Percentiles rank a stretch among this genome's conserved stretches.
phyloP scores from a whole-genome alignment of 2,888 invertebrate species.

The Volucella inanis region DNA sequence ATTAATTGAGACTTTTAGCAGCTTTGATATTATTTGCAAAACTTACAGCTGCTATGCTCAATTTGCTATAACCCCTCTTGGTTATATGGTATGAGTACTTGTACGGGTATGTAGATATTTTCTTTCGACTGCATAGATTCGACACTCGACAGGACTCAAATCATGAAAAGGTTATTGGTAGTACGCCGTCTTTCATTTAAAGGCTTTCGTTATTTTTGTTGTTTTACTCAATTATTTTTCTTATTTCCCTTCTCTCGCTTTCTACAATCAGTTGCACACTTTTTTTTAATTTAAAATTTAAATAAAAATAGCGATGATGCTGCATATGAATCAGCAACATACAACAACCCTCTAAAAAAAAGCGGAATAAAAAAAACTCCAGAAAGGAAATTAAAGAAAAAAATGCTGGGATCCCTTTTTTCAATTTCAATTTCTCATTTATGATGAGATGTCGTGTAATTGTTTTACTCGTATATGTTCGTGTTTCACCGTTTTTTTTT shows the following conservation, averaged over 20 bases:
- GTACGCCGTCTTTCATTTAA: too few relatives aligned
- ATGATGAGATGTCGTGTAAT: conserved; percentile 15
- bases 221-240: conserved; percentile 37
- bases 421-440: conserved; percentile 33
- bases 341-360: background rate
- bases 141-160: too few relatives aligned
- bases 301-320: conserved; percentile 29
- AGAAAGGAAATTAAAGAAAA: conserved; percentile 37
- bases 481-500: background rate
- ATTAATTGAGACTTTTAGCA: too few relatives aligned
- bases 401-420: background rate
- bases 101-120: too few relatives aligned
- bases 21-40: too few relatives aligned
- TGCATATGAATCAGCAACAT: conserved; percentile 5
- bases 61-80: too few relatives aligned
- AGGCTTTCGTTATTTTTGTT: conserved; percentile 1
- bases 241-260: conserved; percentile 13
- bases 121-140: too few relatives aligned
- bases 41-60: too few relatives aligned
- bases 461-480: background rate
- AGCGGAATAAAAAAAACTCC: background rate
- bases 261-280: background rate
- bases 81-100: too few relatives aligned
- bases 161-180: too few relatives aligned
- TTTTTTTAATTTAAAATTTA: conserved; percentile 3